Evolutionary conservation across 2,113 vertebrate genomes (phyloP).

Genomic region (Lepisosteus osseus): DNA sequence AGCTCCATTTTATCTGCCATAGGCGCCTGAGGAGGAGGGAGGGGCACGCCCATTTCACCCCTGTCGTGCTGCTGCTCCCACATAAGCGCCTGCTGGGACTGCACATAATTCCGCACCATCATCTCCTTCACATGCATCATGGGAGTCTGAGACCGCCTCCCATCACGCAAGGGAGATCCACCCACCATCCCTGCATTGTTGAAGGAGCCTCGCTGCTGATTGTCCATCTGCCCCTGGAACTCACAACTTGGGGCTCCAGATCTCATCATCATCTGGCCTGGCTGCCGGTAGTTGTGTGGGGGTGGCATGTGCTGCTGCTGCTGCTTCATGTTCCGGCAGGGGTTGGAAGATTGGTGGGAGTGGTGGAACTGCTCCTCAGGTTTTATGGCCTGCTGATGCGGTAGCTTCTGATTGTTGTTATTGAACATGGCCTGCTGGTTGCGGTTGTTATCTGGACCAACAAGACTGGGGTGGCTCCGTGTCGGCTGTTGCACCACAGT

Average conservation of each 20-base stretch:
- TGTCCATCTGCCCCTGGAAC: conserved; percentile 44
- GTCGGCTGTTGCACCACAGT: conserved; percentile 48
- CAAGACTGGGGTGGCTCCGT: conserved; percentile 35
- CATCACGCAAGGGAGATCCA: conserved; percentile 44
- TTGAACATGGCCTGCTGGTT: conserved; percentile 54
- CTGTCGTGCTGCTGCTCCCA: conserved; percentile 80
- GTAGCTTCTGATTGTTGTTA: conserved; percentile 54
- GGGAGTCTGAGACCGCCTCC: conserved; percentile 68
- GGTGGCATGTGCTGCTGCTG: conserved; percentile 41
- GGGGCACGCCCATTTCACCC: conserved; percentile 34
- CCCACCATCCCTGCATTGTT: conserved; percentile 52
- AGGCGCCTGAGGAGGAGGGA: conserved; percentile 37
- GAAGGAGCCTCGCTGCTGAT: conserved; percentile 48
- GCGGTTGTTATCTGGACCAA: conserved; percentile 10
- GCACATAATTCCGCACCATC: conserved; percentile 89
- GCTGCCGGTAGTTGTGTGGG: conserved; percentile 52
- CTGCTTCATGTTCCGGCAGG: conserved; percentile 73
- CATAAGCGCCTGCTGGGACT: conserved; percentile 89
- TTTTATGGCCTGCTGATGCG: conserved; percentile 71
- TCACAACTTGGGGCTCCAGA: conserved; percentile 55
- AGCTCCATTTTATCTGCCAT: conserved; percentile 57
- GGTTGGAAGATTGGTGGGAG: conserved; percentile 52
- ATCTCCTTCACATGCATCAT: conserved; percentile 86
- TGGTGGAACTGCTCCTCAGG: conserved; percentile 84
- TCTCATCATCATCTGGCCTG: conserved; percentile 45